Evolutionary conservation across 2,888 invertebrate species (phyloP), one percentile per base, ranked within the genome.

Genomic region (Ophion costatus): DNA sequence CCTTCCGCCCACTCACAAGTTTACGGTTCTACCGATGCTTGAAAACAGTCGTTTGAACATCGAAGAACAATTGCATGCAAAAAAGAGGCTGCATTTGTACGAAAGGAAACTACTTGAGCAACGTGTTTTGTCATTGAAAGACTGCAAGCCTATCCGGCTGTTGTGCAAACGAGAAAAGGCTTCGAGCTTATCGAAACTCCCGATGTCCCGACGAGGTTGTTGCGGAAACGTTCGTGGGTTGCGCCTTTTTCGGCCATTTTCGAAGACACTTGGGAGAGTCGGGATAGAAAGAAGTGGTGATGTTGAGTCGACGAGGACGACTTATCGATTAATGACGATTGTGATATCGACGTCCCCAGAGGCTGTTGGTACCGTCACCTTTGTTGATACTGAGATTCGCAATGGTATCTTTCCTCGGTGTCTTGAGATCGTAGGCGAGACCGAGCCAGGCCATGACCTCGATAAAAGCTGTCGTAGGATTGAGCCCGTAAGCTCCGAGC

Each of bases 391-490:
- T 86, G 38, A 89, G 87, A 67, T 84, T 90, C 67, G 91, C 88
- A 61, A 93, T 80, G 20, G 91, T 74, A 10, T 91, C 90, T 24
- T 87, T 87, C 22, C 86, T 90, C 11, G 91, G 89, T 2, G 91
- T 91, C 81, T 91, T 92, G n/a, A 93, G 89, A 80, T 93, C 88
- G 86, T 93, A 93, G 24, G 93, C 93, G 56, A 91, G 88, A n/a
- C 93, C 93, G 14, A 91, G 17, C 85, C 84, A 85, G 17, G 91
- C 90, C 93, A 93, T 92, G 45, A 89, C 69, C 76, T 93, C 91
- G 84, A 93, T 92, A 81, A 93, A 91, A 45, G 83, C 91, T 9
- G 92, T 91, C 29, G 91, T 89, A 7, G 86, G 73, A 85, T 93
- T 94, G 63, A 91, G 88, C 22, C 89, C 88, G 84, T 90, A 92